Evolutionary conservation across 2,888 invertebrate genomes (phyloP).

Genomic region (Nomada goodeniana): DNA sequence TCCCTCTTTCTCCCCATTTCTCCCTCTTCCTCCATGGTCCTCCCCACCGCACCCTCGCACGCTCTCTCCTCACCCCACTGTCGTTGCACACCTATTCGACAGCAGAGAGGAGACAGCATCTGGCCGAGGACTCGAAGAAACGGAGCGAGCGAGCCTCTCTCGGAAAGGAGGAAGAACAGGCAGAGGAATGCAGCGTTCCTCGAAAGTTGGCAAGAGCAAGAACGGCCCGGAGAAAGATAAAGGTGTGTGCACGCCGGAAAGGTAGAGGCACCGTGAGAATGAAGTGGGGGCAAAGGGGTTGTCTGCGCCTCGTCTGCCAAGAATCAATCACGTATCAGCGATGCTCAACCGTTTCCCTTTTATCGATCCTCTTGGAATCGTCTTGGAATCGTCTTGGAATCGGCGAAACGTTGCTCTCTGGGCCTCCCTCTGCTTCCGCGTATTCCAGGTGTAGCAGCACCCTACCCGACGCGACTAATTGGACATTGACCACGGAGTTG

Average conservation of each 20-base stretch:
- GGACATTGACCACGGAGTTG: slow-evolving; percentile 30
- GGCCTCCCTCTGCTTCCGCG: not conserved
- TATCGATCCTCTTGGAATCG: not conserved
- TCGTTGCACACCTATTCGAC: slow-evolving; percentile 54
- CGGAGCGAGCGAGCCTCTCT: not conserved
- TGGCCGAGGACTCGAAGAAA: slow-evolving; percentile 77
- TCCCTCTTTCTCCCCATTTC: slow-evolving; percentile 59
- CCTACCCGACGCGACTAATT: slow-evolving; percentile 23
- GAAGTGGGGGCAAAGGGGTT: slow-evolving; percentile 76
- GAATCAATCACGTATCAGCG: slow-evolving; percentile 82
- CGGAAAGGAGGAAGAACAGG: slow-evolving; percentile 32
- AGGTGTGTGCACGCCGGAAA: slow-evolving; percentile 45
- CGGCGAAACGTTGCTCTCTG: not conserved
- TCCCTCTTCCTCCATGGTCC: slow-evolving; percentile 41
- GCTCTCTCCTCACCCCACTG: slow-evolving; percentile 45
- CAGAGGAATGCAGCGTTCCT: slow-evolving; percentile 62
- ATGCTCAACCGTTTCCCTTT: slow-evolving; percentile 71
- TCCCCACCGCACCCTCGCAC: slow-evolving; percentile 49
- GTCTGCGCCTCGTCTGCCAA: slow-evolving; percentile 82
- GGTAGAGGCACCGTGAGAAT: slow-evolving; percentile 44
- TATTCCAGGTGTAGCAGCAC: not conserved
- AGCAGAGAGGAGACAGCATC: slow-evolving; percentile 28
- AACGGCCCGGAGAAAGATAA: slow-evolving; percentile 67
- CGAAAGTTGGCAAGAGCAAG: slow-evolving; percentile 64
- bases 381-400: not conserved